Conservation (phyloP, 2,888 invertebrate genomes). For the Oscheius sp. region DNA sequence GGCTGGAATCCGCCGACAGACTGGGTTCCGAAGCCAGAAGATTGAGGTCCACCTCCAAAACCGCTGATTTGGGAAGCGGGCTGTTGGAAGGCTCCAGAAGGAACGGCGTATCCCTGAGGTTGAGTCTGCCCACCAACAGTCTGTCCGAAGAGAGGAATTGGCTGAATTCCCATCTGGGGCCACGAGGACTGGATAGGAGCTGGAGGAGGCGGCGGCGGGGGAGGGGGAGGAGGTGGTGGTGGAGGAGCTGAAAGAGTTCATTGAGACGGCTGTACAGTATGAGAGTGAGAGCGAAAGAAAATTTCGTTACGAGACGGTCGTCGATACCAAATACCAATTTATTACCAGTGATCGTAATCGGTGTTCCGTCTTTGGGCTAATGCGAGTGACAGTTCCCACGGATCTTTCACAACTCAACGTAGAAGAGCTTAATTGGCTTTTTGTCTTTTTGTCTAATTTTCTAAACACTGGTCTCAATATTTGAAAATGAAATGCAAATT, state of each 20-base stretch:
- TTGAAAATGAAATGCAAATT: no score
- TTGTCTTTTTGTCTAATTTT: no score
- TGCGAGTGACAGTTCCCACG: no score
- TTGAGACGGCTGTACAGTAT: neutral
- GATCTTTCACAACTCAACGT: no score
- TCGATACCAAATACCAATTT: no score
- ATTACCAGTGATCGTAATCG: no score
- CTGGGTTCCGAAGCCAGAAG: neutral
- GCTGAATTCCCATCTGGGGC: constrained; percentile 1
- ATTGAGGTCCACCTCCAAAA: constrained; percentile 3
- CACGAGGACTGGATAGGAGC: neutral
- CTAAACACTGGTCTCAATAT: no score
- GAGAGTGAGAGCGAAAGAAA: neutral
- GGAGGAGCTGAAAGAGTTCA: neutral
- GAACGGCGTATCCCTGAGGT: constrained; percentile 10
- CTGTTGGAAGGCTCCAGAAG: constrained; percentile 9
- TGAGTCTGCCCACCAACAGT: constrained; percentile 6
- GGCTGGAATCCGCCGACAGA: constrained; percentile 7
- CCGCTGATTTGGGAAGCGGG: constrained; percentile 5
- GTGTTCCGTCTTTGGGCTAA: no score
- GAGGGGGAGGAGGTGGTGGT: constrained; percentile 31
- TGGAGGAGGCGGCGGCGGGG: constrained; percentile 1
- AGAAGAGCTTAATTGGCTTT: no score
- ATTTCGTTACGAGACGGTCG: no score
- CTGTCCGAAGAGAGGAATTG: constrained; percentile 27